Evolutionary conservation across 2,113 vertebrate species (phyloP), one percentile per base, ranked within the genome.

Genomic region (Psilopogon haemacephalus): DNA sequence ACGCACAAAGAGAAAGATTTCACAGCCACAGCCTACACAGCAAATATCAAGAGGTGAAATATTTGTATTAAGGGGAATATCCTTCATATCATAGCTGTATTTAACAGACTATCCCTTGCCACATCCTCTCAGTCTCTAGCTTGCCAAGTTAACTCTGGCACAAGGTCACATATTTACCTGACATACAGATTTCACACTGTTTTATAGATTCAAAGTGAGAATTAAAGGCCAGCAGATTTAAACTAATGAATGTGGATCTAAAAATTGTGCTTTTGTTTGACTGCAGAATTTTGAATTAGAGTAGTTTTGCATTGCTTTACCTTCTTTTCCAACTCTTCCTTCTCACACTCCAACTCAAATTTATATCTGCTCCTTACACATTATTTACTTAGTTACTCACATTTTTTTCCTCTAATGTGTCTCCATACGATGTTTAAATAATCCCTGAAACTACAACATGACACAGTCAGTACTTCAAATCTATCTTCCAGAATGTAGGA

Each of bases 11-110:
- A 26, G 37, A 83, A 93, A 56, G 59, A 81, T 81, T 87, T 90
- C 56, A 68, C 37, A 92, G 71, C 44, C 58, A 67, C 28, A 86
- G 30, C 28, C 46, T 74, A 50, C 46, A 73, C 65, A 52, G 32
- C 92, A 95, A 96, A 95, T 94, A 95, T 90, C 78, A 93, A 93
- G 82, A 94, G 81, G 76, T 92, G 68, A 90, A 65, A 87, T 59
- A 86, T 74, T 65, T 89, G 73, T 92, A 58, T 76, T 89, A 65
- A 60, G 65, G 60, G 33, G 67, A 81, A 86, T 56, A 19, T 94
- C 82, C 72, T 88, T 95, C 79, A 78, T 62, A 63, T 13, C 33
- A 54, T 32, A 50, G 40, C n/a, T 90, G 95, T 89, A 89, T 92
- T 95, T 88, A 76, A 90, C 32, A 33, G 37, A 55, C 69, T 79